phyloP scores from a whole-genome alignment of 92 coral and sea anemone species.

The Metridium senile region DNA sequence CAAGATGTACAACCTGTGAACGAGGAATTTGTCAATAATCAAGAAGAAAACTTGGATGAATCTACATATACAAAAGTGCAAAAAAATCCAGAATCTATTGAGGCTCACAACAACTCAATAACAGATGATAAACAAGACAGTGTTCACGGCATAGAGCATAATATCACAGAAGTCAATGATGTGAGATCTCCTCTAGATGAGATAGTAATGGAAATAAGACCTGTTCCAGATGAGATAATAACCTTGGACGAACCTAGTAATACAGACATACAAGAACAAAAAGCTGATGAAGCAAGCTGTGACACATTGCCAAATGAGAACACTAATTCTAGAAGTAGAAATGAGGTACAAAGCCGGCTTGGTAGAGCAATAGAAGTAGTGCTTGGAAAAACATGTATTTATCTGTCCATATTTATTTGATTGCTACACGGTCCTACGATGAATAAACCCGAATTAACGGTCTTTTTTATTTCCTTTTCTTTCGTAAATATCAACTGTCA shows the following conservation, averaged over 20 bases:
- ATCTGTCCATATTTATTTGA: too few relatives aligned
- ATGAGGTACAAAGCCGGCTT: conserved; percentile 44
- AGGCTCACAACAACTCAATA: background rate
- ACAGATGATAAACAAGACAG: background rate
- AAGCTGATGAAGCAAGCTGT: background rate
- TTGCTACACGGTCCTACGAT: too few relatives aligned
- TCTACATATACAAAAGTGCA: background rate
- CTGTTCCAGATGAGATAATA: conserved; percentile 7
- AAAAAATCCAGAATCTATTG: background rate
- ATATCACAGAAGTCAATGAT: background rate
- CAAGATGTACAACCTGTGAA: conserved; percentile 4
- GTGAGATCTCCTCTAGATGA: background rate
- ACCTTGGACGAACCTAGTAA: background rate
- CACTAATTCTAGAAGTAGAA: conserved; percentile 12
- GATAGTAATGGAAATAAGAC: conserved; percentile 1
- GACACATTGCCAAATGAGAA: conserved; percentile 5
- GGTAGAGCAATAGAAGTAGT: conserved; percentile 48
- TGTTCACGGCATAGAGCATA: background rate
- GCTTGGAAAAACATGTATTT: conserved; percentile 43
- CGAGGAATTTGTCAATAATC: background rate
- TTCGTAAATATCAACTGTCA: too few relatives aligned
- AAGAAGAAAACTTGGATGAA: background rate
- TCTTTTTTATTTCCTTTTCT: too few relatives aligned
- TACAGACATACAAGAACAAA: background rate
- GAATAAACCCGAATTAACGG: too few relatives aligned